Base-by-base conservation (phyloP, 30 jellyfish, hydroid and myxozoan species). In the Turritopsis rubra region DNA sequence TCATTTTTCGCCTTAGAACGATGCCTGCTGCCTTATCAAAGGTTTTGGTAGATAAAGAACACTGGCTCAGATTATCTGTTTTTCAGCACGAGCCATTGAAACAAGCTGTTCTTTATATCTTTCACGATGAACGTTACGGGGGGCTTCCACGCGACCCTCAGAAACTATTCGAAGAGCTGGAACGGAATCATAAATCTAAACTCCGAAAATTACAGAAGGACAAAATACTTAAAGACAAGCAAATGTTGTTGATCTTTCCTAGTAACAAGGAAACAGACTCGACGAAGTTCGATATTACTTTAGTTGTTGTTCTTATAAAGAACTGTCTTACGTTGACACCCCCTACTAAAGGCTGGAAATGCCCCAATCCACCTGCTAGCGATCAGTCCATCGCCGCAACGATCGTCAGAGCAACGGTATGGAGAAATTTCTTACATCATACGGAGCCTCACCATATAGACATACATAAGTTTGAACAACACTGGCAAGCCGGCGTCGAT, bases 371-470 rank as follows among this genome's bases (percentile, higher is more conserved):
- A 9, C 8, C 77, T n/a, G 77, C 30, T 7, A 68, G 19, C 19
- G 77, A 68, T 22, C 77, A 68, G 77, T 68, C 77, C 17, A 9
- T 68, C 17, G 77, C 77, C 19, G 77, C 77, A 8, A n/a, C 0
- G 16, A 27, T 1, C 1, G 19, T 68, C 21, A 9, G 77, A 68
- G 77, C 77, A 27, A 23, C 23, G 9, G 77, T 7, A 68, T 68
- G 77, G 77, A 68, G 77, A 27, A 68, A 68, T 19, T 68, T 68
- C 30, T 27, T n/a, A 9, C 77, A 68, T 68, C 77, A 68, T 68
- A 68, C 77, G 9, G 77, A 68, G 9, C 77, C 77, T 68, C 28
- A 68, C 9, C 28, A 23, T 68, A 68, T 68, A 23, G 30, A 23
- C 30, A 27, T 7, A n/a, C 31, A n/a, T 0, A 68, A 68, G 30